Base-by-base conservation (phyloP, 2,888 invertebrate species). In the Drosophila rellima region DNA sequence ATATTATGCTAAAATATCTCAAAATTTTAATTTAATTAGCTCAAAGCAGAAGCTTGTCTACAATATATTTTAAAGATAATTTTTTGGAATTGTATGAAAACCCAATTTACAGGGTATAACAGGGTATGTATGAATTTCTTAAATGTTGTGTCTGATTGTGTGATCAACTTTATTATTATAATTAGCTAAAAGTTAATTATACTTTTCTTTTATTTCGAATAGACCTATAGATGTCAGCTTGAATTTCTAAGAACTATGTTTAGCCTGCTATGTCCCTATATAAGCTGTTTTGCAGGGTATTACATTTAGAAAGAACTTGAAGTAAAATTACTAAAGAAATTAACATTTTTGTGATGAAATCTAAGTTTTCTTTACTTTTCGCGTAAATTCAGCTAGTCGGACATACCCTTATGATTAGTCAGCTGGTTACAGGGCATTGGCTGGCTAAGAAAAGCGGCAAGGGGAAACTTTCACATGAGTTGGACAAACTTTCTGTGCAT, bases 401-500 rank as follows among this genome's bases (percentile, higher is more conserved):
- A 0, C 13, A 26, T 26, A 11, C 17, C 51, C 15, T 6, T 0
- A 10, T 0, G 23, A 2, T 11, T 15, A 5, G 3, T 3, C 15
- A 3, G 1, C 3, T 26, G 6, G 18, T 55, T 66, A 51, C 47
- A 77, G 74, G 67, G 74, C 72, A 71, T 71, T 35, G 20, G 0
- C 4, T 35, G 18, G 26, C 31, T n/a, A n/a, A 8, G 18, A 18
- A 11, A 17, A 40, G 6, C 29, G 6, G 17, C n/a, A n/a, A 29
- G 18, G 47, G n/a, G 51, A 15, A 48, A 47, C 29, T n/a, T 40
- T 42, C 47, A 48, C 61, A 59, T 37, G 54, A 59, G 63, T 59
- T 74, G 42, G 20, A 45, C 44, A 54, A 74, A 63, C 35, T 78
- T 70, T 64, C 56, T 62, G 60, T 51, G 44, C 54, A 63, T 56